Evolutionary conservation across 2,888 invertebrate genomes (phyloP).

Genomic region (Allophyes oxyacanthae): DNA sequence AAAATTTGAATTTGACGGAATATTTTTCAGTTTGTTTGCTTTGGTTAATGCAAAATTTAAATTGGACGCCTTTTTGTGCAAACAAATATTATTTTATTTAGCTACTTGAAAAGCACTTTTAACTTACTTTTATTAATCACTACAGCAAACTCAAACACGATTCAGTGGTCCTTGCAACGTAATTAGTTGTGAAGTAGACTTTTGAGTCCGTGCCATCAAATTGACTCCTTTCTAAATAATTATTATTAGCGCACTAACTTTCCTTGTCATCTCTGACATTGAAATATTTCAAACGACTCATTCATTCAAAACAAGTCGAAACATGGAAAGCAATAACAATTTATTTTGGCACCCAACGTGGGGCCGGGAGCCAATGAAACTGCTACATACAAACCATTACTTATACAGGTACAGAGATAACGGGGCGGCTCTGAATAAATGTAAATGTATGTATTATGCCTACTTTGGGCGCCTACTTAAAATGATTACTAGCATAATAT

Average conservation of each 20-base stretch:
- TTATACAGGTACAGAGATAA: constrained; percentile 40
- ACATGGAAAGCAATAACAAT: constrained; percentile 57
- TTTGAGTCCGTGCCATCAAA: constrained; percentile 15
- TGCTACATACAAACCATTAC: constrained; percentile 39
- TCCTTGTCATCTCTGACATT: constrained; percentile 41
- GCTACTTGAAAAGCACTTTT: constrained; percentile 8
- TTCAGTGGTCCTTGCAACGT: constrained; percentile 16
- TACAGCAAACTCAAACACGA: constrained; percentile 16
- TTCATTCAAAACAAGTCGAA: constrained; percentile 54
- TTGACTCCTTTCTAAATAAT: constrained; percentile 27
- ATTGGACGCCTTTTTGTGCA: not conserved
- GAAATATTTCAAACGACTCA: constrained; percentile 49
- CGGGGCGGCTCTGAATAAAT: constrained; percentile 38
- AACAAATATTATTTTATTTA: not conserved
- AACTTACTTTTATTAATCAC: constrained; percentile 5
- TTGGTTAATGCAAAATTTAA: constrained; percentile 6
- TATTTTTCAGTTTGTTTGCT: constrained; percentile 4
- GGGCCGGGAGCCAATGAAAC: constrained; percentile 62
- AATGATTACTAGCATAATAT: constrained; percentile 49
- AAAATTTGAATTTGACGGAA: constrained; percentile 15
- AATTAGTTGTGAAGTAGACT: constrained; percentile 26
- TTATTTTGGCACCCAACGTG: constrained; percentile 69
- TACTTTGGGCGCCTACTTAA: constrained; percentile 25
- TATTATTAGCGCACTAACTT: constrained; percentile 27
- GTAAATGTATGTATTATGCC: constrained; percentile 41